Evolutionary conservation across 1,140 invertebrate genomes (phyloP).

Genomic region (Hypsibius dujardini): DNA sequence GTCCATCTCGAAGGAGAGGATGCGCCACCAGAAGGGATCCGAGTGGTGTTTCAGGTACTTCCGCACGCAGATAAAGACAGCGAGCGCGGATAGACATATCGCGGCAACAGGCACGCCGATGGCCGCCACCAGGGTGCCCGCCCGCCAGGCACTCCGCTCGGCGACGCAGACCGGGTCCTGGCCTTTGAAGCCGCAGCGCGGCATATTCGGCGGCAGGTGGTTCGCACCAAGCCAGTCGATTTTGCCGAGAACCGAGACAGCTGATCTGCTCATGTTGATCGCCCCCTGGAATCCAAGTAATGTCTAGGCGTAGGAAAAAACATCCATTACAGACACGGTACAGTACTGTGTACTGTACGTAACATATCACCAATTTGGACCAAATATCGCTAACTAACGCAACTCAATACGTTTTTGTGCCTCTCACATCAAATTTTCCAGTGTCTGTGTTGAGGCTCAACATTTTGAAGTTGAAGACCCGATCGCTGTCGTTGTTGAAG

Average conservation of each 20-base stretch:
- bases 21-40: constrained; percentile 8
- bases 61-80: not conserved
- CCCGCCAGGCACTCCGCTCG: not conserved
- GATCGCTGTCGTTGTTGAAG: constrained; percentile 1
- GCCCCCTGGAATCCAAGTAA: too few relatives aligned
- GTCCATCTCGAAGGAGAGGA: not conserved
- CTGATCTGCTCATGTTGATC: too few relatives aligned
- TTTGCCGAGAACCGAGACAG: too few relatives aligned
- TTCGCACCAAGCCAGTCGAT: too few relatives aligned
- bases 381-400: too few relatives aligned
- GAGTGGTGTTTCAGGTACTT: not conserved
- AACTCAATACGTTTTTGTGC: too few relatives aligned
- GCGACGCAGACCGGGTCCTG: not conserved
- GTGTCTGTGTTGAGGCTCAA: not conserved
- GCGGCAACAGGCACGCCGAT: not conserved
- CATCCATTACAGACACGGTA: too few relatives aligned
- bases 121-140: not conserved
- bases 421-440: not conserved
- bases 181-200: constrained; percentile 8
- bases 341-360: too few relatives aligned
- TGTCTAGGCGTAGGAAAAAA: too few relatives aligned
- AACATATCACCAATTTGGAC: too few relatives aligned
- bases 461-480: not conserved
- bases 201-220: not conserved
- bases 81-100: too few relatives aligned